Conservation (phyloP, 2,888 invertebrate species). For the Platypus cylindrus region DNA sequence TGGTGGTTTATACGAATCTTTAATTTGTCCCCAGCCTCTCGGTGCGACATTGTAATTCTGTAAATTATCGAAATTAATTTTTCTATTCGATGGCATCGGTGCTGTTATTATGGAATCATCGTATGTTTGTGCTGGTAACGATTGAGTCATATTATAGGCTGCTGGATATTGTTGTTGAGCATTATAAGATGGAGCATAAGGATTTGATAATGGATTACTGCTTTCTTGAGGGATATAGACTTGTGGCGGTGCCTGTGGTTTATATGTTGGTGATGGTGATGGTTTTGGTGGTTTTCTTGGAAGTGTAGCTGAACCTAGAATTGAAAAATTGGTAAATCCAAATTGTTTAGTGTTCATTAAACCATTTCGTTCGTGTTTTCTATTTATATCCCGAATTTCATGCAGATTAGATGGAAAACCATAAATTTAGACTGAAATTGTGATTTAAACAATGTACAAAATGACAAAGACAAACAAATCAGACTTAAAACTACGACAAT, state of each 20-base stretch:
- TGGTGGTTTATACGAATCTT: constrained; percentile 60
- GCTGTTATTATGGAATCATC: constrained; percentile 11
- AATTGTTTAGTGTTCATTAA: no score
- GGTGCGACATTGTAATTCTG: constrained; percentile 73
- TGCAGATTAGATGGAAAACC: no score
- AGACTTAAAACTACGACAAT: no score
- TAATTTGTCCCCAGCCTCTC: constrained; percentile 64
- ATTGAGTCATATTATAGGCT: constrained; percentile 8
- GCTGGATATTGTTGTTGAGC: constrained; percentile 15
- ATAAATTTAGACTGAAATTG: no score
- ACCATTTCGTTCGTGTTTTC: no score
- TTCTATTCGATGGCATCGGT: constrained; percentile 19
- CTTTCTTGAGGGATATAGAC: constrained; percentile 30
- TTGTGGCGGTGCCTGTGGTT: constrained; percentile 24
- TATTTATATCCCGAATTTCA: no score
- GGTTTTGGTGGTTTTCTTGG: constrained; percentile 24
- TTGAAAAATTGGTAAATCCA: constrained; percentile 1
- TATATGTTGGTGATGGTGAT: constrained; percentile 26
- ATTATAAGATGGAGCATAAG: constrained; percentile 19
- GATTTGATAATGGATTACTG: constrained; percentile 19
- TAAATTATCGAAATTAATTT: constrained; percentile 24
- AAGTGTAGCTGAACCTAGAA: constrained; percentile 24
- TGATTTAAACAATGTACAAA: no score
- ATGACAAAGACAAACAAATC: no score
- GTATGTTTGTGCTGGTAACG: constrained; percentile 10